These are phyloP conservation scores for Dolichoris vasculosae DNA, from an alignment of 1,140 invertebrate genomes.

Conservation along the genomic window DNA sequence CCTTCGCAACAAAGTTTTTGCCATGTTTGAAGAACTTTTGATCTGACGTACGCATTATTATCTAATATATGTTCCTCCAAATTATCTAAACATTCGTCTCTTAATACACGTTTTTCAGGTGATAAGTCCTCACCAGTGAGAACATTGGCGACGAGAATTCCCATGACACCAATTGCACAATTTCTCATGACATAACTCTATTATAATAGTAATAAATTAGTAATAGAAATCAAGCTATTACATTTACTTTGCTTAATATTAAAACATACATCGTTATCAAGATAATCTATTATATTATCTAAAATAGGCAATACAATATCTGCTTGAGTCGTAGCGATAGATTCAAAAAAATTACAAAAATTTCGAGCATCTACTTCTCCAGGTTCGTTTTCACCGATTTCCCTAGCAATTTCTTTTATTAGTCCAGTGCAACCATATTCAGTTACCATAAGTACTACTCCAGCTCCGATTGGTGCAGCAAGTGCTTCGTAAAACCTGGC, in stretches of 20 bases:
- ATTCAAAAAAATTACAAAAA: slow-evolving; percentile 81
- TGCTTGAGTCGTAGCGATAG: slow-evolving; percentile 80
- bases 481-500: slow-evolving; percentile 84
- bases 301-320: slow-evolving; percentile 80
- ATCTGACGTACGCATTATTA: slow-evolving; percentile 86
- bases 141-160: slow-evolving; percentile 81
- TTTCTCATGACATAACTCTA: slow-evolving; percentile 87
- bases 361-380: slow-evolving; percentile 77
- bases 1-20: slow-evolving; percentile 81
- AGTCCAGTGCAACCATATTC: slow-evolving; percentile 79
- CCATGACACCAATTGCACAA: slow-evolving; percentile 86
- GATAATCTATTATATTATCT: slow-evolving; percentile 75
- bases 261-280: slow-evolving; percentile 77
- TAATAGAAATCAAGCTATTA: too few relatives aligned
- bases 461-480: slow-evolving; percentile 79
- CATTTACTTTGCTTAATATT: slow-evolving; percentile 40
- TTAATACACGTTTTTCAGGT: slow-evolving; percentile 78
- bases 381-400: slow-evolving; percentile 80
- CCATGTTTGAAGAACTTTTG: slow-evolving; percentile 87
- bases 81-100: slow-evolving; percentile 83
- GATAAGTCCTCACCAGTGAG: slow-evolving; percentile 82
- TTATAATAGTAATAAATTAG: slow-evolving; percentile 58
- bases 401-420: slow-evolving; percentile 82
- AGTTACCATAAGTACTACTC: slow-evolving; percentile 79
- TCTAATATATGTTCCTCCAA: slow-evolving; percentile 90